phyloP scores from a whole-genome alignment of 2,113 vertebrate species.

The Herpetotheres cachinnans region DNA sequence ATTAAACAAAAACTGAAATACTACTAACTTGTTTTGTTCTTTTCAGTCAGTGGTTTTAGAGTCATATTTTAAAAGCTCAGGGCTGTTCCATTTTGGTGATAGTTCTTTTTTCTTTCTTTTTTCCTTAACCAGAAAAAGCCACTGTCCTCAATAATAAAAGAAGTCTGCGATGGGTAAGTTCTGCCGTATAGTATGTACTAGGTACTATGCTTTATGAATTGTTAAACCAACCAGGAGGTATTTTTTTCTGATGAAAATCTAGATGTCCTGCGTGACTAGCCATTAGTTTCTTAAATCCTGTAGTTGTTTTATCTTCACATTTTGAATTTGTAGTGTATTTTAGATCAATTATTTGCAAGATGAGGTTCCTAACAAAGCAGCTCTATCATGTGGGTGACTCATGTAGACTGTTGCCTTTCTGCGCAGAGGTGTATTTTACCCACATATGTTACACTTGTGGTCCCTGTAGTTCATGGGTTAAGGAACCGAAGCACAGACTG shows the following conservation, averaged over 20 bases:
- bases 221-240: background rate
- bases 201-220: background rate
- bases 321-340: background rate
- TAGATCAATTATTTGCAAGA: background rate
- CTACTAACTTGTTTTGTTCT: background rate
- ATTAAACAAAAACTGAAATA: background rate
- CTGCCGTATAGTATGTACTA: background rate
- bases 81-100: background rate
- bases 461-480: background rate
- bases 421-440: background rate
- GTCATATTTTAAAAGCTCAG: background rate
- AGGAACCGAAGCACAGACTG: background rate
- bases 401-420: background rate
- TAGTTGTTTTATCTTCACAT: background rate
- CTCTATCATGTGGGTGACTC: background rate
- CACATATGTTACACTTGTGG: rapidly evolving
- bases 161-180: slow-evolving; percentile 98
- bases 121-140: slow-evolving; percentile 89
- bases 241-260: background rate
- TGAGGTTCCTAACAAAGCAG: background rate
- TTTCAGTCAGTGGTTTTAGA: background rate
- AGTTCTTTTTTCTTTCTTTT: background rate
- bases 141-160: slow-evolving; percentile 95
- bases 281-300: background rate
- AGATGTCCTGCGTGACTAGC: background rate